Evolutionary conservation across 1,140 invertebrate species (phyloP).

Genomic region (Palaemon carinicauda): DNA sequence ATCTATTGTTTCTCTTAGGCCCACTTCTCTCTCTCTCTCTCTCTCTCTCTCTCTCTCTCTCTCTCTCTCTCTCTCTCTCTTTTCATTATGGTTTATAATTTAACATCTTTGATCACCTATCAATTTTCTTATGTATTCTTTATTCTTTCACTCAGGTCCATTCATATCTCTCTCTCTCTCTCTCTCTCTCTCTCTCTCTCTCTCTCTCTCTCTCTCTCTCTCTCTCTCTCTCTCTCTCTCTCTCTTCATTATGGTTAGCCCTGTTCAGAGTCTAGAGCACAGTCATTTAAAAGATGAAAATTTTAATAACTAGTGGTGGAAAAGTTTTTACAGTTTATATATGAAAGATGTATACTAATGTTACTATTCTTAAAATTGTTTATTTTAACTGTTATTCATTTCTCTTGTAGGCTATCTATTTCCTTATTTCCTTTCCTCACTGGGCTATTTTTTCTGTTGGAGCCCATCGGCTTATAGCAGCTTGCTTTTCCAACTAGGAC

Average conservation of each 20-base stretch:
- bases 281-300: too few relatives aligned
- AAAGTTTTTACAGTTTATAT: too few relatives aligned
- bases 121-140: not conserved
- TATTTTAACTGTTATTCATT: too few relatives aligned
- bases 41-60: not conserved
- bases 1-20: too few relatives aligned
- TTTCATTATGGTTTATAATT: not conserved
- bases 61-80: not conserved
- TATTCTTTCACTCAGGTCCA: not conserved
- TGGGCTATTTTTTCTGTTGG: too few relatives aligned
- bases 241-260: not conserved
- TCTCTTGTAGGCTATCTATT: too few relatives aligned
- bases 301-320: too few relatives aligned
- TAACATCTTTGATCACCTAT: not conserved
- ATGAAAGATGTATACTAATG: too few relatives aligned
- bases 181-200: conserved; percentile 7
- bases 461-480: too few relatives aligned
- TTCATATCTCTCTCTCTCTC: conserved; percentile 4
- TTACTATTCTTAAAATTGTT: too few relatives aligned
- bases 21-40: not conserved
- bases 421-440: too few relatives aligned
- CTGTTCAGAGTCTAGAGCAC: not conserved
- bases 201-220: not conserved
- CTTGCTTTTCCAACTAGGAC: too few relatives aligned
- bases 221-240: not conserved